Base-by-base conservation (phyloP, 2,888 invertebrate species). In the Hyppa rectilinea region DNA sequence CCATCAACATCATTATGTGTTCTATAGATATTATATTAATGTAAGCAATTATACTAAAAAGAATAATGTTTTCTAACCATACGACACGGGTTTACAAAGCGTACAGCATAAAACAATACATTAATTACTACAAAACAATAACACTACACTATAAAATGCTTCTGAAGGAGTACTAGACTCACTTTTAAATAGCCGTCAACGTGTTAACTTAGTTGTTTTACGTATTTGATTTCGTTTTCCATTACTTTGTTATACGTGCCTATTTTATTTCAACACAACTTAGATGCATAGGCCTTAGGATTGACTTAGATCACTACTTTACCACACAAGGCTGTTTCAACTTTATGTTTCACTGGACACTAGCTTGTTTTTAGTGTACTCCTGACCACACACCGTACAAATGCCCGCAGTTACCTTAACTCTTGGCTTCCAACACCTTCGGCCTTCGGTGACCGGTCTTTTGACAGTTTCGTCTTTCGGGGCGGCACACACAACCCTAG, bases 371-470 rank as follows among this genome's bases (percentile, higher is more conserved):
- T 95, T 96, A 95, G 96, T 92, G 92, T 93, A 95, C 94, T 95
- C 95, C 96, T 94, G 94, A 95, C 94, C 91, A 96, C 93, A 95
- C 95, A 95, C 93, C 94, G 92, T 94, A 95, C 95, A 96, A 93
- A 94, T 95, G 95, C 95, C 95, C 95, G 95, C 95, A 96, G 95
- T 95, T 95, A 95, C 95, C 95, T 94, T 90, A 94, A 95, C 95
- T 95, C 94, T 96, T 94, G 93, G 95, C 96, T 95, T 95, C 92
- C 90, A 87, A 95, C 95, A 95, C 94, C 92, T 95, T 94, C 93
- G 90, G 91, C 94, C 93, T 93, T 94, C 93, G 92, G 91, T 92
- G 90, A 92, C 90, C 76, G 88, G 92, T 91, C 91, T 90, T 89
- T 89, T 81, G 91, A 91, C 88, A 90, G 87, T 92, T 89, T 83